Evolutionary conservation across 1,140 invertebrate genomes (phyloP).

Genomic region (Homarus americanus): DNA sequence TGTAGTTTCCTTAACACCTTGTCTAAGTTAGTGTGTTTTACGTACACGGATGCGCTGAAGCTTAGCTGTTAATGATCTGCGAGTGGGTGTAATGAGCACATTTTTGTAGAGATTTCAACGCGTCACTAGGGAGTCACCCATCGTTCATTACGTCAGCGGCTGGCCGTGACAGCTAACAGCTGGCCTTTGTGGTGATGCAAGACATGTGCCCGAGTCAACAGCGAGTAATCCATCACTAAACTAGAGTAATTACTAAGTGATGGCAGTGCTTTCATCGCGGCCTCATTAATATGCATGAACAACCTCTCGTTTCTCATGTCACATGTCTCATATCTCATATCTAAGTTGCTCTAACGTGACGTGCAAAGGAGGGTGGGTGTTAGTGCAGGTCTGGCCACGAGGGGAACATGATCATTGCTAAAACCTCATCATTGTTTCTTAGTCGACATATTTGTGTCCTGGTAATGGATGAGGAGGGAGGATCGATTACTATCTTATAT

Average conservation of each 20-base stretch:
- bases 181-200: background rate
- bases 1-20: no score
- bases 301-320: background rate
- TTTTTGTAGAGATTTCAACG: background rate
- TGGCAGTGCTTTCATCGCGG: background rate
- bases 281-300: background rate
- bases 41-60: no score
- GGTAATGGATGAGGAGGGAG: no score
- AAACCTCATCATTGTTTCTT: no score
- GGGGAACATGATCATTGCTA: background rate
- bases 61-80: no score
- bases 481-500: no score
- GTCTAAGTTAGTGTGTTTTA: no score
- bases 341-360: background rate
- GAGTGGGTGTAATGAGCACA: no score
- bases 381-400: background rate
- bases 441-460: no score
- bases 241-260: background rate
- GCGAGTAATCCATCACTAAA: background rate
- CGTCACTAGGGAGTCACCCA: background rate
- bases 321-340: background rate
- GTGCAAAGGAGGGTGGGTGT: background rate
- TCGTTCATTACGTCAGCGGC: no score
- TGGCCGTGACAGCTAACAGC: background rate
- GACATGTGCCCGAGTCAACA: background rate